These are phyloP conservation scores for Burhinus oedicnemus DNA, from an alignment of 2,113 vertebrate species.

Conservation along the genomic window DNA sequence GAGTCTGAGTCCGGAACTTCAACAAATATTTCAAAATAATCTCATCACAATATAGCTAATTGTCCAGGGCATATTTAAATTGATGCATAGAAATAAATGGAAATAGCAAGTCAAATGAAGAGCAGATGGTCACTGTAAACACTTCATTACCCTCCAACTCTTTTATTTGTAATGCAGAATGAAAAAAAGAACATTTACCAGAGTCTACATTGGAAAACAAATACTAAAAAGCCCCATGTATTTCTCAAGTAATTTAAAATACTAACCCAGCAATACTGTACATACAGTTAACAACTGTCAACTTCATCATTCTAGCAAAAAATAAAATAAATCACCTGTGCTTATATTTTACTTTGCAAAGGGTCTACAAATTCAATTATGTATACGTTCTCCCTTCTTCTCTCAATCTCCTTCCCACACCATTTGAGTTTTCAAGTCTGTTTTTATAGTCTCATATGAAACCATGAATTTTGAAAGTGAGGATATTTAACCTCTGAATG, in stretches of 20 bases:
- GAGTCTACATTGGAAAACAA: not conserved
- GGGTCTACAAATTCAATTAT: not conserved
- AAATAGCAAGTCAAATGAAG: conserved; percentile 49
- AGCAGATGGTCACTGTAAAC: conserved; percentile 53
- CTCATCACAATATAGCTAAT: conserved; percentile 23
- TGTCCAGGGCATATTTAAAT: conserved; percentile 13
- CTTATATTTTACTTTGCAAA: not conserved
- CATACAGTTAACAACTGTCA: not conserved
- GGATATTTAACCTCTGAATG: not conserved
- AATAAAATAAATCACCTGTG: not conserved
- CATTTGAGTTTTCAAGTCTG: not conserved
- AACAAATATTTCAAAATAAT: conserved; percentile 28
- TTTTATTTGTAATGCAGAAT: not conserved
- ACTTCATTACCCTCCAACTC: conserved; percentile 9
- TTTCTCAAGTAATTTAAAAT: conserved; percentile 1
- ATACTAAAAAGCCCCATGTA: not conserved
- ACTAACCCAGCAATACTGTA: not conserved
- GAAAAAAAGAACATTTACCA: not conserved
- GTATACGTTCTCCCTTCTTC: accelerated
- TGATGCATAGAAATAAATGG: not conserved
- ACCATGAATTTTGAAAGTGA: not conserved
- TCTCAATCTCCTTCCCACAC: not conserved
- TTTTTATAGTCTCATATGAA: not conserved
- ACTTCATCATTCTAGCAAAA: not conserved
- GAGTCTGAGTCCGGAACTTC: not conserved